Evolutionary conservation across 2,113 vertebrate species (phyloP).

Genomic region (Urocolius indicus): DNA sequence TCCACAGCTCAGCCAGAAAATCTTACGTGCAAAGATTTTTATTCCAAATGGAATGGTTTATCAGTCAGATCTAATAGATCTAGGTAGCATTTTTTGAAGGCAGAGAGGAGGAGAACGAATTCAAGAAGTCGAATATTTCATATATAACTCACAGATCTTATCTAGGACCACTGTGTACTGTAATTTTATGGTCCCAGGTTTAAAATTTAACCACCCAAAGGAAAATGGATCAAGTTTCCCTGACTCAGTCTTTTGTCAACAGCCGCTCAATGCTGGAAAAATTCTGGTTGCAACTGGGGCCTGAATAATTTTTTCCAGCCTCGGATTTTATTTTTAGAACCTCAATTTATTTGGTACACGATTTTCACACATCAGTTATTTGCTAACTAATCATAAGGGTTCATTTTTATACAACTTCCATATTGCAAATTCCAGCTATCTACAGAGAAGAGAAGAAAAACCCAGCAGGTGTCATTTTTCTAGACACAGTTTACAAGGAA

Average conservation of each 20-base stretch:
- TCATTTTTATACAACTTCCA: neutral
- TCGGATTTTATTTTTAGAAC: slow-evolving; percentile 29
- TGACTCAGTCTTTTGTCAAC: slow-evolving; percentile 47
- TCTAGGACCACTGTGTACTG: slow-evolving; percentile 38
- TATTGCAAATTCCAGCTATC: neutral
- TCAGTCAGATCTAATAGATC: slow-evolving; percentile 50
- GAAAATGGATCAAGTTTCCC: slow-evolving; percentile 64
- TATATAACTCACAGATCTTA: slow-evolving; percentile 63
- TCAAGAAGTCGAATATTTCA: slow-evolving; percentile 60
- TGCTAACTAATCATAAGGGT: neutral
- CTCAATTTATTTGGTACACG: neutral
- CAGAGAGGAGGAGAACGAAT: slow-evolving; percentile 31
- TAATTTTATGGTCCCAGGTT: slow-evolving; percentile 58
- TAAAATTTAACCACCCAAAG: slow-evolving; percentile 67
- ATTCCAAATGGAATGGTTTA: slow-evolving; percentile 22
- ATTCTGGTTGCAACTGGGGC: neutral
- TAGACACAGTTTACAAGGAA: slow-evolving; percentile 65
- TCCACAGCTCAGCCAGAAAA: slow-evolving; percentile 64
- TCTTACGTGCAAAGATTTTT: slow-evolving; percentile 45
- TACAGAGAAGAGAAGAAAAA: slow-evolving; percentile 71
- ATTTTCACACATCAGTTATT: neutral
- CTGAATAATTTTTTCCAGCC: neutral
- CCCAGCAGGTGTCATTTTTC: slow-evolving; percentile 78
- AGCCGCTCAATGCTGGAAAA: neutral
- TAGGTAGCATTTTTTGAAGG: neutral